phyloP scores from a whole-genome alignment of 1,140 invertebrate genomes.

The Trichonephila clavipes region DNA sequence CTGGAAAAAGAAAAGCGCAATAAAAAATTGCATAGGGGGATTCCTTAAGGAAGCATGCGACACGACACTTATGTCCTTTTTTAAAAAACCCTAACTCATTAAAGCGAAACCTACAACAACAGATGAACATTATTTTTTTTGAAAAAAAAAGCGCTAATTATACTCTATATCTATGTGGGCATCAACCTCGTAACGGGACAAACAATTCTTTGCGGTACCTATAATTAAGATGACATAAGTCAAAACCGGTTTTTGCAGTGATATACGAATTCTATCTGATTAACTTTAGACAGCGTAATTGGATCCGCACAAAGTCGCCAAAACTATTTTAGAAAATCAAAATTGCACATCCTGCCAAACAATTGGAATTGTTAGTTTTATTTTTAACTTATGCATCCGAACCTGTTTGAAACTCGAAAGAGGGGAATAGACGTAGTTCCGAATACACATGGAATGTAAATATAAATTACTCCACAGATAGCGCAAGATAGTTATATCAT shows the following conservation, averaged over 20 bases:
- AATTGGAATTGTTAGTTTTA: neutral
- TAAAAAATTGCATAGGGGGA: no score
- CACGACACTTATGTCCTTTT: no score
- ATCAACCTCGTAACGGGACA: slow-evolving; percentile 19
- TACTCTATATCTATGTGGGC: neutral
- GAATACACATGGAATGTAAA: neutral
- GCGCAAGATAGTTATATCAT: neutral
- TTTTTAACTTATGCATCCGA: neutral
- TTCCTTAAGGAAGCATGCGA: no score
- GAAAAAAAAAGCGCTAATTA: neutral
- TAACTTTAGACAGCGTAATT: neutral
- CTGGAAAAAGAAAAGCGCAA: no score
- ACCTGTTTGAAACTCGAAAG: neutral
- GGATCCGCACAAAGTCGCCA: neutral
- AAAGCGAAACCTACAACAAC: no score
- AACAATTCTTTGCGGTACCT: neutral
- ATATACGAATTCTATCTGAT: slow-evolving; percentile 1
- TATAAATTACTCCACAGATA: neutral
- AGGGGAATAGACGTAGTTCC: neutral
- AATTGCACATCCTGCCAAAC: neutral
- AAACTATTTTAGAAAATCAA: neutral
- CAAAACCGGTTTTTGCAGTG: slow-evolving; percentile 7
- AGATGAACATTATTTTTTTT: no score
- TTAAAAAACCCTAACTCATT: no score
- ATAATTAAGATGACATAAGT: neutral